Base-by-base conservation (phyloP, 2,888 invertebrate species). In the Hoplodrina ambigua region DNA sequence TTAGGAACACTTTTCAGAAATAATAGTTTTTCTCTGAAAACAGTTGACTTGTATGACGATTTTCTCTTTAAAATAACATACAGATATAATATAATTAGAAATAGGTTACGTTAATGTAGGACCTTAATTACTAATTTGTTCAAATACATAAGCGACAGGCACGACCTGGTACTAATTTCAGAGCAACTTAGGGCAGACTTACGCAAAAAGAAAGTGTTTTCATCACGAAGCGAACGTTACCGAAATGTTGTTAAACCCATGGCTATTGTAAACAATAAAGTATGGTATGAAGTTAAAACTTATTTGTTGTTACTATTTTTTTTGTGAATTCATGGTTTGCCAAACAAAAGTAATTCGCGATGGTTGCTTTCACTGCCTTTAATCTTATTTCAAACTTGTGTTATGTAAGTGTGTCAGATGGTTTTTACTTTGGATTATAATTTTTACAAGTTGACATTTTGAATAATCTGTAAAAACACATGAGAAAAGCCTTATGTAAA, bases 401-500 rank as follows among this genome's bases (percentile, higher is more conserved):
- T 67, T 11, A 37, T 52, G 17, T 30, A 69, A 59, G 13, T 49
- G 54, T 66, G 49, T 49, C 33, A 54, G 44, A n/a, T 65, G 17
- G 37, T 55, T 59, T 13, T 25, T 13, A 11, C 17, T 55, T 55
- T 63, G 0, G 2, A 13, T 46, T 54, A 19, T 20, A 15, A 2
- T 72, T 72, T 25, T 61, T 15, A 13, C 52, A 53, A 37, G 60
- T 54, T 56, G 19, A 58, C 52, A 64, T 71, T 61, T 60, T 33
- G n/a, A 54, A 61, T 56, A 13, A 46, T 69, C 30, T 62, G n/a
- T 50, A 53, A 59, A 64, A 70, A 75, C 60, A 76, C 61, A 76
- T 33, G 41, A 74, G 63, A 71, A 69, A 79, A 80, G 69, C 71
- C 78, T 77, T 71, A 75, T 75, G 81, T 75, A 86, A 87, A 84